Percentiles rank a stretch among this genome's conserved stretches.
These are phyloP conservation scores for Corticium candelabrum DNA, from an alignment of 37 sponge, comb jelly and placozoan species.

Conservation along the genomic window DNA sequence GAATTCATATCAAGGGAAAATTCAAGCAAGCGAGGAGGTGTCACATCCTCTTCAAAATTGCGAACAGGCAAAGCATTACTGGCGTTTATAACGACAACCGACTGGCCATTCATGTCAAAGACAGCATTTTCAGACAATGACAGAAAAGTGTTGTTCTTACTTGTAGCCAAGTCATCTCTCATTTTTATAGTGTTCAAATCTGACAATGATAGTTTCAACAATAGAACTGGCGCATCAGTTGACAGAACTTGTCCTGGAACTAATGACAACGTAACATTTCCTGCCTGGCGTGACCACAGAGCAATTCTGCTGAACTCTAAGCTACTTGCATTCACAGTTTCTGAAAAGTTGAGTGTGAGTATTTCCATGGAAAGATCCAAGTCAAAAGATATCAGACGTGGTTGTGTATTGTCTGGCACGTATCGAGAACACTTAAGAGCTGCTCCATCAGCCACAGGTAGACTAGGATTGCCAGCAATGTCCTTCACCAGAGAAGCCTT, in stretches of 20 bases:
- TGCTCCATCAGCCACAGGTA: background rate
- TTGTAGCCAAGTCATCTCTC: background rate
- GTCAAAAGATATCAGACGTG: background rate
- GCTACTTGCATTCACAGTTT: conserved; percentile 9
- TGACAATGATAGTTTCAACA: background rate
- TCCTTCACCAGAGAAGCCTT: background rate
- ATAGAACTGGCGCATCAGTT: background rate
- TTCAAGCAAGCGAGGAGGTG: conserved; percentile 25
- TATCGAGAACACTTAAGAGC: background rate
- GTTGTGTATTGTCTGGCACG: background rate
- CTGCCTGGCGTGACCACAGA: background rate
- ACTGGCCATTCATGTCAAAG: conserved; percentile 3
- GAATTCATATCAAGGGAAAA: conserved; percentile 60
- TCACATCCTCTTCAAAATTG: conserved; percentile 32
- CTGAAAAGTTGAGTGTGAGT: conserved; percentile 9
- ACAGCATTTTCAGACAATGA: background rate
- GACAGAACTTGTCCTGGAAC: background rate
- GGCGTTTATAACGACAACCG: background rate
- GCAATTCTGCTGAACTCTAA: background rate
- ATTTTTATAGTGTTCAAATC: background rate
- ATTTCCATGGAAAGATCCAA: background rate
- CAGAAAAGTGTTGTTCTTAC: background rate
- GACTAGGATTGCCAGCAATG: background rate
- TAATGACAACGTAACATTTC: background rate
- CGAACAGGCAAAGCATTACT: background rate